phyloP scores from a whole-genome alignment of 2,113 vertebrate species.

The Apistogramma diplotaenia region DNA sequence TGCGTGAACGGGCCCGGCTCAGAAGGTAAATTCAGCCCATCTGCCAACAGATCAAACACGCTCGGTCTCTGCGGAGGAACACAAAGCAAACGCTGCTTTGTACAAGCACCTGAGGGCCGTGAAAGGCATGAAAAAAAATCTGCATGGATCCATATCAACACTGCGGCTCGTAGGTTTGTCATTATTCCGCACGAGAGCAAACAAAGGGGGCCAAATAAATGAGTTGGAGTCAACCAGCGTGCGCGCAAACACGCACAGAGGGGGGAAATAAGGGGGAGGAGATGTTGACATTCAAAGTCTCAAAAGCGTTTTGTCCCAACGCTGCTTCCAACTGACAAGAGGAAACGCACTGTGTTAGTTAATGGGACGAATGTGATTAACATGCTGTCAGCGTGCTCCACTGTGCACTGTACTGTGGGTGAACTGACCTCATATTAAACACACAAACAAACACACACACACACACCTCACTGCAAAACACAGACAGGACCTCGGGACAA shows the following conservation, averaged over 20 bases:
- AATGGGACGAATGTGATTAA: constrained; percentile 44
- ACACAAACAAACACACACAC: neutral
- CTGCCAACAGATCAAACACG: constrained; percentile 1
- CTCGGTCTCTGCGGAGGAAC: neutral
- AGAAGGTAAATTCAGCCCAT: constrained; percentile 1
- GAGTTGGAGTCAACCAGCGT: neutral
- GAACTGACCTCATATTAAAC: neutral
- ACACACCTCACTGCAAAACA: neutral
- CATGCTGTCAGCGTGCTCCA: constrained; percentile 20
- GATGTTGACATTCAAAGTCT: constrained; percentile 58
- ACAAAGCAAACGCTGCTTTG: neutral
- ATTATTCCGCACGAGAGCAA: neutral
- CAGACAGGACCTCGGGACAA: neutral
- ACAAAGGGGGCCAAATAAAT: neutral
- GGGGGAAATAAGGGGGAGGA: constrained; percentile 13
- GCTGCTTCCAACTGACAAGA: constrained; percentile 28
- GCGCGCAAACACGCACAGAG: neutral
- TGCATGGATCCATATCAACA: neutral
- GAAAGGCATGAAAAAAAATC: neutral
- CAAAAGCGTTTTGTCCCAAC: constrained; percentile 45
- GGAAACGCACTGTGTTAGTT: constrained; percentile 27
- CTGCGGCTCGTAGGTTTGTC: neutral
- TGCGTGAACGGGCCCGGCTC: neutral
- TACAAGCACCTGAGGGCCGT: neutral
- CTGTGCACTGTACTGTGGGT: neutral